Conservation (phyloP, 2,888 invertebrate genomes). For the Mimachlamys varia region DNA sequence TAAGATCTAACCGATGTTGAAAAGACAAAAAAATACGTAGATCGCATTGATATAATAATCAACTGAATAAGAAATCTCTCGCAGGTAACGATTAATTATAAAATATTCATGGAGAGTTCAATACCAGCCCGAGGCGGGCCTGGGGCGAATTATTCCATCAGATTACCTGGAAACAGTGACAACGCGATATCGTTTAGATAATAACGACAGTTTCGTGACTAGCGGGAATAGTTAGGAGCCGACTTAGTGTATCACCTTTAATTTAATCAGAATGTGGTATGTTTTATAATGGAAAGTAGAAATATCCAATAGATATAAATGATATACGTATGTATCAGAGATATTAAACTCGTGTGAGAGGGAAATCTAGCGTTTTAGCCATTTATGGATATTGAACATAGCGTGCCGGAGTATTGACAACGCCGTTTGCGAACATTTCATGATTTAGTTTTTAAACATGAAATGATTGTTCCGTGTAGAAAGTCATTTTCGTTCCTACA, state of each 20-base stretch:
- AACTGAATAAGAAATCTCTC: constrained; percentile 16
- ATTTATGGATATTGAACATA: constrained; percentile 21
- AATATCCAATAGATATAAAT: constrained; percentile 13
- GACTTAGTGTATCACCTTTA: constrained; percentile 7
- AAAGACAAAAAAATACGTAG: constrained; percentile 24
- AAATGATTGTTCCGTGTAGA: neutral
- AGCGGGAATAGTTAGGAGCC: neutral
- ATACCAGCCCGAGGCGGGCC: neutral
- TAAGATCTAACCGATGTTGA: constrained; percentile 36
- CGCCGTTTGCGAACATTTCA: neutral
- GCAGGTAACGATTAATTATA: neutral
- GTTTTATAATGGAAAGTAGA: constrained; percentile 28
- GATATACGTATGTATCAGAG: neutral
- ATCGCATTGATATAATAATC: constrained; percentile 31
- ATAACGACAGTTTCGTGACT: neutral
- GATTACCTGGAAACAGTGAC: constrained; percentile 24
- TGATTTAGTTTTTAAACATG: constrained; percentile 2
- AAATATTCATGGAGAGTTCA: constrained; percentile 16
- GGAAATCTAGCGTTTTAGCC: neutral
- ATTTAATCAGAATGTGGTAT: constrained; percentile 16
- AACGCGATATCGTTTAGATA: constrained; percentile 21
- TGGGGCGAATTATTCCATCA: neutral
- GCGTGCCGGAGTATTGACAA: neutral
- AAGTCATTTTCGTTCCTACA: neutral
- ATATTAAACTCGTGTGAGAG: neutral